Evolutionary conservation across 2,888 invertebrate genomes (phyloP).

Genomic region (Oasisia sp.): DNA sequence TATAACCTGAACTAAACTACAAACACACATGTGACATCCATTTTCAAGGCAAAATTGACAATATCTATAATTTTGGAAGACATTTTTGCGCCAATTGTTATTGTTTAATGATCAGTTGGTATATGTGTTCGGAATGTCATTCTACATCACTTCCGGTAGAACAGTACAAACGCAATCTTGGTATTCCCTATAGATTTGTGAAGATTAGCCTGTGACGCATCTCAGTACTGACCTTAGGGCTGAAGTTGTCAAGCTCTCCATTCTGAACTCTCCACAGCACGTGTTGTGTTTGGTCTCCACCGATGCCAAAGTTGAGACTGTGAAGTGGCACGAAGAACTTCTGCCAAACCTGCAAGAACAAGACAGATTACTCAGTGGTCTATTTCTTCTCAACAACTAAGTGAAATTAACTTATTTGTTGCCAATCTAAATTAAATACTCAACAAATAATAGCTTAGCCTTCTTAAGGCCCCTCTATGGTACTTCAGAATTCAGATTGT

Average conservation of each 20-base stretch:
- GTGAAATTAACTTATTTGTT: too few relatives aligned
- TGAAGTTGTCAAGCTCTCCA: slow-evolving; percentile 88
- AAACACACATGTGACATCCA: too few relatives aligned
- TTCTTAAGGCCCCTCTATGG: too few relatives aligned
- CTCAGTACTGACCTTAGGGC: slow-evolving; percentile 76
- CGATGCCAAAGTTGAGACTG: slow-evolving; percentile 90
- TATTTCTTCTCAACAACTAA: too few relatives aligned
- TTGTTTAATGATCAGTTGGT: too few relatives aligned
- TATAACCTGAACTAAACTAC: too few relatives aligned
- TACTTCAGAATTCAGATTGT: too few relatives aligned
- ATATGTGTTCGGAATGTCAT: background rate
- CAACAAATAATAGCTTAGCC: too few relatives aligned
- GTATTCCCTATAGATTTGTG: background rate
- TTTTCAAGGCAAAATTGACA: too few relatives aligned
- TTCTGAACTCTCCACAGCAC: slow-evolving; percentile 89
- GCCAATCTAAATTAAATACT: too few relatives aligned
- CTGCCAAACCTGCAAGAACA: slow-evolving; percentile 77
- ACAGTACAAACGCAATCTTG: background rate
- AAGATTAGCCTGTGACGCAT: slow-evolving; percentile 13
- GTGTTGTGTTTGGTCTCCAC: slow-evolving; percentile 87
- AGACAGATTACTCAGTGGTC: background rate
- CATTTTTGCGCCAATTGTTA: too few relatives aligned
- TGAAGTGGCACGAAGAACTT: slow-evolving; percentile 91
- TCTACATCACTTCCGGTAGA: background rate
- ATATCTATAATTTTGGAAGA: too few relatives aligned